Conservation (phyloP, 2,888 invertebrate species). For the Aphodius sticticus region DNA sequence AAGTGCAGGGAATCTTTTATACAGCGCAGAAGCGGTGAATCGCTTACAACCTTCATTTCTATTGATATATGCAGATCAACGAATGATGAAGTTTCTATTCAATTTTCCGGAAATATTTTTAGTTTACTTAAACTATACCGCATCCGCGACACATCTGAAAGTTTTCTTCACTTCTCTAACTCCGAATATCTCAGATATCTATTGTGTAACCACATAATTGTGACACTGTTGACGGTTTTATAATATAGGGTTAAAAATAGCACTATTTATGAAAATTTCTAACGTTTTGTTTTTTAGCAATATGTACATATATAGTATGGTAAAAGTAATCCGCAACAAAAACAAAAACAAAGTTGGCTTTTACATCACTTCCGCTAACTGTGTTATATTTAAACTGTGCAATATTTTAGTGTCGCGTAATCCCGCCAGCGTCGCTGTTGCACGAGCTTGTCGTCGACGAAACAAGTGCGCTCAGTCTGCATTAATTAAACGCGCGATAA, state of each 20-base stretch:
- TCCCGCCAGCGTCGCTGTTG: background rate
- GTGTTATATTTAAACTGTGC: background rate
- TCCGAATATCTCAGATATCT: no score
- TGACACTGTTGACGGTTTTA: no score
- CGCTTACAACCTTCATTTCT: background rate
- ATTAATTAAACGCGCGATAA: constrained; percentile 25
- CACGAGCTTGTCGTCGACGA: background rate
- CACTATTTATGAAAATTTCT: no score
- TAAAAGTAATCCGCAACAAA: no score
- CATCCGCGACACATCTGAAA: no score
- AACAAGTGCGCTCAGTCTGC: constrained; percentile 18
- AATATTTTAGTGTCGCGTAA: background rate
- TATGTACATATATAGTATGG: no score
- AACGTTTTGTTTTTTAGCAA: no score
- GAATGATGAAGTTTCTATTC: background rate
- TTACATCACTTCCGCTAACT: background rate
- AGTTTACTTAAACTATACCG: background rate
- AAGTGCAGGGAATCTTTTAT: background rate
- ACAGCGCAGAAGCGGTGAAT: background rate
- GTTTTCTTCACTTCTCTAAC: no score
- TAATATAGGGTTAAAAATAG: no score
- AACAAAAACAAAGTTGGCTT: background rate
- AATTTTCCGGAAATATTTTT: background rate
- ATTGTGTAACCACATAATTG: no score
- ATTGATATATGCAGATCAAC: background rate